Conservation (phyloP, 2,888 invertebrate species). For the Polyommatus iphigenia region DNA sequence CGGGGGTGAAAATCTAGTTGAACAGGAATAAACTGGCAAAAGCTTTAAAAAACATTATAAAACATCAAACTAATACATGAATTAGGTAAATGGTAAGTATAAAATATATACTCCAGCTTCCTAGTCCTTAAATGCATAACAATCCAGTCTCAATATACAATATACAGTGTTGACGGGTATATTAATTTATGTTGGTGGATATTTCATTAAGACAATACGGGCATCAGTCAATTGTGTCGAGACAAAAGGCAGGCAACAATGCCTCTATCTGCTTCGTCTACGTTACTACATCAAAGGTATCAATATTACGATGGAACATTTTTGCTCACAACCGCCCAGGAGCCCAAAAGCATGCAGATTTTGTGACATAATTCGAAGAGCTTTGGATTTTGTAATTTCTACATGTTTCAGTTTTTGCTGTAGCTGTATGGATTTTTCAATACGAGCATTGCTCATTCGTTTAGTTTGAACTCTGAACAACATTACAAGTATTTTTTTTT, state of each 20-base stretch:
- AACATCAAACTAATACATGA: no score
- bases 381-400: constrained; percentile 6
- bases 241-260: constrained; percentile 38
- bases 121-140: neutral
- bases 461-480: neutral
- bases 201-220: constrained; percentile 35
- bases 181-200: constrained; percentile 31
- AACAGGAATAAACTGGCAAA: no score
- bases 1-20: no score
- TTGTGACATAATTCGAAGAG: neutral
- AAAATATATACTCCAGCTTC: neutral
- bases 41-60: no score
- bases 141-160: constrained; percentile 1
- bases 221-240: constrained; percentile 39
- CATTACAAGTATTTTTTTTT: neutral
- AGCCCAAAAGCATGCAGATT: constrained; percentile 4
- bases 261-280: constrained; percentile 12
- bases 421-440: neutral
- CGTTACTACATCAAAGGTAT: constrained; percentile 11
- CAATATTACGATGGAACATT: constrained; percentile 18
- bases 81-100: no score
- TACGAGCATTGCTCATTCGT: neutral
- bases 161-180: constrained; percentile 8
- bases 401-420: neutral
- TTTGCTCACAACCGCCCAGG: constrained; percentile 7